Percentiles rank a stretch among this genome's conserved stretches.
These are phyloP conservation scores for Ancistrus triradiatus DNA, from an alignment of 2,113 vertebrate genomes.

Conservation along the genomic window DNA sequence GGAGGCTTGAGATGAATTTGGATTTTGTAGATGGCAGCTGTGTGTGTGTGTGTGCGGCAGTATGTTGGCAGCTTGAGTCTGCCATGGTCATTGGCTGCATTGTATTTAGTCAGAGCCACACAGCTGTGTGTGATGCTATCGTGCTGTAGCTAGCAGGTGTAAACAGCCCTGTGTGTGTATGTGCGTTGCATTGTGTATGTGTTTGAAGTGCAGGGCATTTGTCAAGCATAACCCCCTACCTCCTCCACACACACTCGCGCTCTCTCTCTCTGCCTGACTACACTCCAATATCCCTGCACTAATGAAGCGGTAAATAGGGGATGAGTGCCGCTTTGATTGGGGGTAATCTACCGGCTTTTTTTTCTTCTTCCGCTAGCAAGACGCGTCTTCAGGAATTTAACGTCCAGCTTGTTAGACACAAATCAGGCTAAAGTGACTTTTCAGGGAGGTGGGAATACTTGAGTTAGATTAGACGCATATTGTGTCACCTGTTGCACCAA, in stretches of 20 bases:
- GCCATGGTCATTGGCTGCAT: conserved; percentile 43
- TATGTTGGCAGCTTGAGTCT: conserved; percentile 47
- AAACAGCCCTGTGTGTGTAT: conserved; percentile 25
- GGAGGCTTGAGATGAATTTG: no score
- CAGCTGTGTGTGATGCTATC: conserved; percentile 46
- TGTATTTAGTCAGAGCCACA: conserved; percentile 43
- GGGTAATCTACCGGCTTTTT: conserved; percentile 50
- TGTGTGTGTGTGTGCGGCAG: conserved; percentile 18
- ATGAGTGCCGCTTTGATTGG: conserved; percentile 50
- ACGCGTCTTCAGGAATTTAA: conserved; percentile 38
- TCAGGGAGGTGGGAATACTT: neutral
- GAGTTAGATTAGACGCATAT: neutral
- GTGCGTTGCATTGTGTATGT: conserved; percentile 28
- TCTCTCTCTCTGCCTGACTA: conserved; percentile 45
- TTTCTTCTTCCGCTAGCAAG: conserved; percentile 39
- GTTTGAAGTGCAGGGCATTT: conserved; percentile 42
- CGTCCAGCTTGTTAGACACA: conserved; percentile 8
- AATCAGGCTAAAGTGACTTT: conserved; percentile 14
- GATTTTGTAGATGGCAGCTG: no score
- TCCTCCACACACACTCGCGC: conserved; percentile 34
- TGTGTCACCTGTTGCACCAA: neutral
- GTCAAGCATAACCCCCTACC: conserved; percentile 36
- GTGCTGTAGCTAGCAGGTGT: conserved; percentile 43
- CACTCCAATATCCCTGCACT: conserved; percentile 50
- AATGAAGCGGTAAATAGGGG: conserved; percentile 53